phyloP scores from a whole-genome alignment of 2,888 invertebrate genomes.

The Orthosia gothica region DNA sequence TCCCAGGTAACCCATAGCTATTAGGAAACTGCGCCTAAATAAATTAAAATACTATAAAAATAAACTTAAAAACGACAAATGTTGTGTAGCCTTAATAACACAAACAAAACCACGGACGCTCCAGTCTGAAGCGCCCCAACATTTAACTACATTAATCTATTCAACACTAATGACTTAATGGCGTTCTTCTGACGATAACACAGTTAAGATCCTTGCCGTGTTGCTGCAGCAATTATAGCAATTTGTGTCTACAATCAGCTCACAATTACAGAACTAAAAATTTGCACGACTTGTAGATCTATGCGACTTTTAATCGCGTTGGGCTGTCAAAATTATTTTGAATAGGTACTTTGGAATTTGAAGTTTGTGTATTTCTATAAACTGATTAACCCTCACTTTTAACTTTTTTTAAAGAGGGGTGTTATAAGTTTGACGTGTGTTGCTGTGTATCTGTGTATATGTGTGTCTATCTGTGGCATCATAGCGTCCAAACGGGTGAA shows the following conservation, averaged over 20 bases:
- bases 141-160: constrained; percentile 69
- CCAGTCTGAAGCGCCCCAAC: constrained; percentile 26
- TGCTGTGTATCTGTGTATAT: too few relatives aligned
- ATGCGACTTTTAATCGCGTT: constrained; percentile 14
- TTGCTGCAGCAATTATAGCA: constrained; percentile 67
- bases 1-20: too few relatives aligned
- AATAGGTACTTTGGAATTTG: background rate
- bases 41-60: too few relatives aligned
- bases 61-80: background rate
- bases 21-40: too few relatives aligned
- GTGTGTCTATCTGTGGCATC: too few relatives aligned
- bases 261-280: constrained; percentile 61
- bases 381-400: too few relatives aligned
- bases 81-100: background rate
- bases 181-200: constrained; percentile 67
- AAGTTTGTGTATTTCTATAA: too few relatives aligned
- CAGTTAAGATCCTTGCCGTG: constrained; percentile 63
- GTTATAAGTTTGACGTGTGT: too few relatives aligned
- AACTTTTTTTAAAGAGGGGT: too few relatives aligned
- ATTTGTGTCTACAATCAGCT: constrained; percentile 59
- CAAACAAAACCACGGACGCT: constrained; percentile 19
- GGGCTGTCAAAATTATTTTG: background rate
- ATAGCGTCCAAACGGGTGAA: too few relatives aligned
- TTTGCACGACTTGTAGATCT: constrained; percentile 17
- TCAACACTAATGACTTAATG: constrained; percentile 70